phyloP scores from a whole-genome alignment of 2,113 vertebrate genomes.

The Xyliphius kryptos region DNA sequence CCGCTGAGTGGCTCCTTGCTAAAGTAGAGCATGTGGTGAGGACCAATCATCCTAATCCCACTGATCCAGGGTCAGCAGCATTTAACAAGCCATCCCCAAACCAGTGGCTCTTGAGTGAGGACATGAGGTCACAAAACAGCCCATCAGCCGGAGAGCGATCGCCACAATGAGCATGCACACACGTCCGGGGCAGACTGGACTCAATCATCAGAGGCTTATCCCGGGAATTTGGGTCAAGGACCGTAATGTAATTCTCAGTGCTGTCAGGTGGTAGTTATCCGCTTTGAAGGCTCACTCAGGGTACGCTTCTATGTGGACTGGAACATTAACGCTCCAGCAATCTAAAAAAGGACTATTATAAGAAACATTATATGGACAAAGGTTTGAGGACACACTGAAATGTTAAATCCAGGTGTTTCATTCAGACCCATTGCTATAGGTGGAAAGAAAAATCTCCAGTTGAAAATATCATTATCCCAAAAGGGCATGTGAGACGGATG shows the following conservation, averaged over 20 bases:
- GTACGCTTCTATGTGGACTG: constrained; percentile 38
- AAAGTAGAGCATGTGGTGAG: background rate
- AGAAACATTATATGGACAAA: too few relatives aligned
- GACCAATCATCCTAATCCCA: constrained; percentile 9
- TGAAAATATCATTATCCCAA: too few relatives aligned
- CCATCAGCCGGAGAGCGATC: constrained; percentile 15
- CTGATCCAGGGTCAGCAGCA: background rate
- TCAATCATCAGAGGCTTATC: constrained; percentile 43
- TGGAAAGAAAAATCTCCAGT: too few relatives aligned
- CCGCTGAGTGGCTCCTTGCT: constrained; percentile 1
- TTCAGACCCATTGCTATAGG: too few relatives aligned
- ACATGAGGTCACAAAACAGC: constrained; percentile 16
- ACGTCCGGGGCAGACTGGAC: constrained; percentile 26
- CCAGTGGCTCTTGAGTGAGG: constrained; percentile 16
- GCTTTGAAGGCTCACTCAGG: constrained; percentile 55
- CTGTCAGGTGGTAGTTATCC: constrained; percentile 57
- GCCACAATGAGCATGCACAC: constrained; percentile 25
- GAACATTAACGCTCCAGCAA: constrained; percentile 34
- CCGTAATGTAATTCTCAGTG: constrained; percentile 44
- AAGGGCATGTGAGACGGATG: too few relatives aligned
- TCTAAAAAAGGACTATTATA: constrained; percentile 48
- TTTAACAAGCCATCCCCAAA: constrained; percentile 30
- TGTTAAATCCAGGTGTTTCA: too few relatives aligned
- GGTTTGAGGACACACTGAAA: too few relatives aligned
- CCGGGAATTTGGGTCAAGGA: constrained; percentile 57